phyloP scores from a whole-genome alignment of 2,888 invertebrate species.

The Saturnia pavonia region DNA sequence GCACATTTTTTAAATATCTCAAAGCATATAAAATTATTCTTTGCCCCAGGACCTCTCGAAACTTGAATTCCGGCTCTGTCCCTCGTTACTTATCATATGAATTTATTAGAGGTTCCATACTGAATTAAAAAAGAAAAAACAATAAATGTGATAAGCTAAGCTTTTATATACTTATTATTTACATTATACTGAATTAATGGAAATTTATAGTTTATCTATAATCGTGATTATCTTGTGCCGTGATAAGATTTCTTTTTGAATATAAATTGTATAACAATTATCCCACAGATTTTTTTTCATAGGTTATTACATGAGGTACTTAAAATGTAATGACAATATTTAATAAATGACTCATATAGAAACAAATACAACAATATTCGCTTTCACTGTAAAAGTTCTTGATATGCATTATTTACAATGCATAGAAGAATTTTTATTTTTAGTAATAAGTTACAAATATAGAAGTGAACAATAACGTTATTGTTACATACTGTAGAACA shows the following conservation, averaged over 20 bases:
- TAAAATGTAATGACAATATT: background rate
- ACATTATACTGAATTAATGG: background rate
- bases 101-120: background rate
- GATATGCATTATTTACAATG: too few species aligned
- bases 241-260: background rate
- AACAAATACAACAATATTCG: too few species aligned
- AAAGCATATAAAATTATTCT: too few species aligned
- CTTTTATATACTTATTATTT: background rate
- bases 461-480: too few species aligned
- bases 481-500: too few species aligned
- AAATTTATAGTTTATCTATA: background rate
- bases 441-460: too few species aligned
- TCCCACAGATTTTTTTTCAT: too few species aligned
- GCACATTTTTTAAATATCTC: too few species aligned
- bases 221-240: background rate
- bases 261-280: background rate
- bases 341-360: background rate
- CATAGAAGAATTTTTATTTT: too few species aligned
- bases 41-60: background rate
- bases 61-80: background rate
- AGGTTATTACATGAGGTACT: too few species aligned
- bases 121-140: background rate
- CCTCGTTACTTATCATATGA: background rate
- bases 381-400: too few species aligned
- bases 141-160: slow-evolving; percentile 1